Conservation (phyloP, 2,797 vertebrate species). For the Typhlichthys eigenmanni region DNA sequence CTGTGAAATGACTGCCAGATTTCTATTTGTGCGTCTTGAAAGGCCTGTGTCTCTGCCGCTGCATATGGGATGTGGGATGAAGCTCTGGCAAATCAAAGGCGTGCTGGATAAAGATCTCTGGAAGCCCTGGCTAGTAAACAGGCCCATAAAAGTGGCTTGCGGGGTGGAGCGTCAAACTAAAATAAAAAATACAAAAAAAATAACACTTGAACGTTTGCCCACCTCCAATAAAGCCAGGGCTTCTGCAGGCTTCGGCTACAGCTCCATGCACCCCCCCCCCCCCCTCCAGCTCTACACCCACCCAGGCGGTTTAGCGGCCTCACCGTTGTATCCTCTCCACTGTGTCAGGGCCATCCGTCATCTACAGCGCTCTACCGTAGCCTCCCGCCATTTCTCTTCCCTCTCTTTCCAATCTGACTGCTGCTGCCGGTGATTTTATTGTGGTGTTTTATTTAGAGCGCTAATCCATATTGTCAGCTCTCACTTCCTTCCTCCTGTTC, state of each 20-base stretch:
- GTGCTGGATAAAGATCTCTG: slow-evolving; percentile 78
- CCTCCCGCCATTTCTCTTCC: slow-evolving; percentile 27
- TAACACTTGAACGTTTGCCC: slow-evolving; percentile 74
- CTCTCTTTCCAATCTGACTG: background rate
- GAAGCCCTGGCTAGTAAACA: slow-evolving; percentile 80
- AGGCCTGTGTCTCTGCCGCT: slow-evolving; percentile 72
- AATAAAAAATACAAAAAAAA: slow-evolving; percentile 22
- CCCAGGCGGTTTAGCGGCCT: slow-evolving; percentile 52
- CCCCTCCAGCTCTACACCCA: background rate
- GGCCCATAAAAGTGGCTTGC: slow-evolving; percentile 75
- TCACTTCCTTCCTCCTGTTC: too few relatives aligned
- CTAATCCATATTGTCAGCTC: too few relatives aligned
- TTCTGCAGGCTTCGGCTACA: slow-evolving; percentile 67
- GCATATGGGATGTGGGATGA: slow-evolving; percentile 81
- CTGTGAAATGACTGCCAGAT: slow-evolving; percentile 80
- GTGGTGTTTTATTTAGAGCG: too few relatives aligned
- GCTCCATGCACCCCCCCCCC: slow-evolving; percentile 24
- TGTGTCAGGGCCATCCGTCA: slow-evolving; percentile 60
- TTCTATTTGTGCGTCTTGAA: slow-evolving; percentile 76
- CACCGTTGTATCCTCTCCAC: slow-evolving; percentile 49
- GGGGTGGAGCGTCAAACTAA: slow-evolving; percentile 75
- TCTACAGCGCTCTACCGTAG: slow-evolving; percentile 29
- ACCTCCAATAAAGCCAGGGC: slow-evolving; percentile 72
- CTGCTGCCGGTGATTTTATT: too few relatives aligned
- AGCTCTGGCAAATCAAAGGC: slow-evolving; percentile 80